Evolutionary conservation across 2,113 vertebrate genomes (phyloP), one percentile per base, ranked within the genome.

Genomic region (Malurus alboscapulatus): DNA sequence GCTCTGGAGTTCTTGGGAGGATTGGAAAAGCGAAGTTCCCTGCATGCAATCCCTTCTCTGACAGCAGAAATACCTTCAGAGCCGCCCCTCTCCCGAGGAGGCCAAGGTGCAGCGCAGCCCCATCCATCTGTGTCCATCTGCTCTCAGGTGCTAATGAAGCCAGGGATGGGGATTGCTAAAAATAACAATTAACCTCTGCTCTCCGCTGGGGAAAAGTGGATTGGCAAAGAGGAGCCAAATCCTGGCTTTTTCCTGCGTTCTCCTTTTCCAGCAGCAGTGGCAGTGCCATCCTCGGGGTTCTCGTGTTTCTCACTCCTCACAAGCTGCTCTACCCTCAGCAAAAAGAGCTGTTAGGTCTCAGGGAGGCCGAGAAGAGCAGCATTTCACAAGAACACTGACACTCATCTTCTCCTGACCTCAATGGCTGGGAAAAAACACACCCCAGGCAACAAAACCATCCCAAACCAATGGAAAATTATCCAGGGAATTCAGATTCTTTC

Each of bases 31-130:
- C 59, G 30, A 34, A 68, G 19, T 14, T 38, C 47, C 34, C 27
- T 4, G 21, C 3, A 17, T 12, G 14, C 14, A 38, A 71, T 5
- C n/a, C 24, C 38, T 61, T 6, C 20, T 26, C 14, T 59, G 47
- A 22, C 10, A 6, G 32, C 40, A 68, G 51, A 92, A 85, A 54
- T 2, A n/a, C 80, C 72, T 80, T 12, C 5, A n/a, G 82, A 66
- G 54, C 40, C 0, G 1, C 0, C 2, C 6, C 14, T 36, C 12
- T 51, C 51, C 55, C 22, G 8, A 20, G 7, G 53, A 79, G 34
- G 18, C 74, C 50, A 7, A 57, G 68, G 51, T 19, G 53, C 62
- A 32, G 25, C 81, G 14, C 53, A 67, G 32, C 65, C 16, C 53
- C 22, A 40, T 36, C 55, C 57, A 38, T 51, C 72, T 3, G 9